Evolutionary conservation across 2,888 invertebrate genomes (phyloP), one percentile per base, ranked within the genome.

Genomic region (Heliconius charithonia): DNA sequence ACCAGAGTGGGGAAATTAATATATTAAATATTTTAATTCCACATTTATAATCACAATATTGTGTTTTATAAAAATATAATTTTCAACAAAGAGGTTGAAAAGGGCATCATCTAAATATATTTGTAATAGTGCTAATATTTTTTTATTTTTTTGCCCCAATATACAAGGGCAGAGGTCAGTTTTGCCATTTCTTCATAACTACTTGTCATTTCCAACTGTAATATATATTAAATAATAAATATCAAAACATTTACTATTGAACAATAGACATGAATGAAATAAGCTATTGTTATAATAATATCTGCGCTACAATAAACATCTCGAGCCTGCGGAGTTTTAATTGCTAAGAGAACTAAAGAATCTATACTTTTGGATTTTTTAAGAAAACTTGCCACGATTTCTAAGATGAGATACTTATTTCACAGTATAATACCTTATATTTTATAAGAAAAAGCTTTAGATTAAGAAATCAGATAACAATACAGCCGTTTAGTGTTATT

Each of bases 201-300:
- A 37, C 37, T 10, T 37, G 10, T 37, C 37, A 1, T n/a, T 37
- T 37, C 10, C 37, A 37, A 10, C 10, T 37, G 10, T 37, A 10
- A 10, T 37, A 10, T 37, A n/a, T n/a, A n/a, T n/a, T n/a, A n/a
- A n/a, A n/a, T 37, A 37, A 37, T 2, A 37, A 10, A 37, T 37
- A 37, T 2, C 10, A 10, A 37, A 10, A 37, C 37, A 10, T 37
- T 37, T 37, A 10, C 37, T 37, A 37, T 37, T 9, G 37, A 37
- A 10, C 37, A 37, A 10, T 9, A 10, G 37, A 37, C 37, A 37
- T 37, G 32, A 76, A 32, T 70, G 32, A 41, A 76, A 70, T 62
- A 32, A 29, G 37, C 29, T n/a, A 70, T 76, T 76, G 45, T 76
- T 76, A 62, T 12, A 56, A 32, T 56, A 71, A 32, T 56, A 71